Evolutionary conservation across 2,797 vertebrate species (phyloP).

Genomic region (Manis crassicaudata): DNA sequence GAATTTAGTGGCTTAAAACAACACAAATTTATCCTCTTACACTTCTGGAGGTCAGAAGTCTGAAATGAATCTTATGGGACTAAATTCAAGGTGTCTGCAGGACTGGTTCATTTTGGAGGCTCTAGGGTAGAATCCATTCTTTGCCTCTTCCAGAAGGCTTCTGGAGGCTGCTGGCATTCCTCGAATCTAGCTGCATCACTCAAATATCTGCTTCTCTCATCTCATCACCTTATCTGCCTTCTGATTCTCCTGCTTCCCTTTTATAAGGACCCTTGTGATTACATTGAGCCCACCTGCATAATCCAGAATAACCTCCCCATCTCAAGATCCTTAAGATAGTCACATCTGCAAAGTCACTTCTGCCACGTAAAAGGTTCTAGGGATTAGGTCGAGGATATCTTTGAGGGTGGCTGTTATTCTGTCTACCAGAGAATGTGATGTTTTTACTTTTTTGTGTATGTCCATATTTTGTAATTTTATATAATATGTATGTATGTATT

Average conservation of each 20-base stretch:
- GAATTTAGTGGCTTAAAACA: not conserved
- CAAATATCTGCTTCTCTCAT: not conserved
- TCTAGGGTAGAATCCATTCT: not conserved
- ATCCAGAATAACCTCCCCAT: not conserved
- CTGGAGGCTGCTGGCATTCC: not conserved
- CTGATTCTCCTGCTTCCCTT: not conserved
- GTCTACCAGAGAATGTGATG: not conserved
- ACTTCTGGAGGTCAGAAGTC: not conserved
- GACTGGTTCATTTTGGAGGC: not conserved
- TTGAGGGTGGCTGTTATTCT: not conserved
- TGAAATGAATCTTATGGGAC: not conserved
- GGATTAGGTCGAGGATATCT: not conserved
- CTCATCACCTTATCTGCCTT: not conserved
- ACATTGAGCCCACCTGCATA: not conserved
- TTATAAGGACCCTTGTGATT: not conserved
- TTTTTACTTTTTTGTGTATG: conserved; percentile 27
- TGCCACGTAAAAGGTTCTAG: not conserved
- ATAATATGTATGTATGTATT: not conserved
- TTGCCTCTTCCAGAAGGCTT: not conserved
- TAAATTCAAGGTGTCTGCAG: not conserved
- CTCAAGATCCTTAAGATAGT: conserved; percentile 1
- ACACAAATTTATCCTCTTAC: not conserved
- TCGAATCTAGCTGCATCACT: not conserved
- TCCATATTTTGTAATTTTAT: conserved; percentile 35
- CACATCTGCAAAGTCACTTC: not conserved